Conservation (phyloP, 2,113 vertebrate genomes). For the Odontophorus gujanensis region DNA sequence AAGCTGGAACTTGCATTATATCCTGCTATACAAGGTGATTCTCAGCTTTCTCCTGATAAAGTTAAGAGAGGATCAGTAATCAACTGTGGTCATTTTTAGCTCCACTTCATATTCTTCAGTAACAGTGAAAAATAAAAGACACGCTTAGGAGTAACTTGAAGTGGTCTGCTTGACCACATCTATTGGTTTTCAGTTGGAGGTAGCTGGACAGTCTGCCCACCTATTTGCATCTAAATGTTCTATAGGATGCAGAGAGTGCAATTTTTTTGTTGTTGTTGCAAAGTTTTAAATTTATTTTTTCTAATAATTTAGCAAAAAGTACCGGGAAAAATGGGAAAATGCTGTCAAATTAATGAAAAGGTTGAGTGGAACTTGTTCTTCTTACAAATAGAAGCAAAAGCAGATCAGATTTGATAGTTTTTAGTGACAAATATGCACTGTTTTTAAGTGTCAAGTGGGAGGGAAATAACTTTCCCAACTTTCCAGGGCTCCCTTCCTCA, state of each 20-base stretch:
- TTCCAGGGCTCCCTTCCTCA: conserved; percentile 19
- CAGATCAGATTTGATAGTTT: conserved; percentile 67
- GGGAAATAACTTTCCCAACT: conserved; percentile 66
- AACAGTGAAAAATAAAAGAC: neutral
- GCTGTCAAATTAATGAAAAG: conserved; percentile 49
- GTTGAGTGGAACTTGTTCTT: conserved; percentile 41
- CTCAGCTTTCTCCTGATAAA: neutral
- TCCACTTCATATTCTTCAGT: neutral
- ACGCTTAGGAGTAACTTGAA: neutral
- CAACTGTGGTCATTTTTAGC: conserved; percentile 8
- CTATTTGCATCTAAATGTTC: conserved; percentile 36
- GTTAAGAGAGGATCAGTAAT: conserved; percentile 25
- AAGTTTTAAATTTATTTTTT: neutral
- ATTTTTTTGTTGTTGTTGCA: conserved; percentile 61
- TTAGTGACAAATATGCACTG: conserved; percentile 53
- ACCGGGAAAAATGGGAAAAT: conserved; percentile 43
- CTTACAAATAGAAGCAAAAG: conserved; percentile 64
- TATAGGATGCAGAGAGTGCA: conserved; percentile 2
- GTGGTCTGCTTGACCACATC: neutral
- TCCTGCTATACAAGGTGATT: neutral
- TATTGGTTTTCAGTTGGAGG: conserved; percentile 6
- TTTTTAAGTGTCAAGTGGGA: conserved; percentile 65
- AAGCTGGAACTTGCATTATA: neutral
- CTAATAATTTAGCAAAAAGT: neutral
- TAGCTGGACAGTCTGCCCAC: neutral